Conservation (phyloP, 2,797 vertebrate species). For the Melopsittacus undulatus region DNA sequence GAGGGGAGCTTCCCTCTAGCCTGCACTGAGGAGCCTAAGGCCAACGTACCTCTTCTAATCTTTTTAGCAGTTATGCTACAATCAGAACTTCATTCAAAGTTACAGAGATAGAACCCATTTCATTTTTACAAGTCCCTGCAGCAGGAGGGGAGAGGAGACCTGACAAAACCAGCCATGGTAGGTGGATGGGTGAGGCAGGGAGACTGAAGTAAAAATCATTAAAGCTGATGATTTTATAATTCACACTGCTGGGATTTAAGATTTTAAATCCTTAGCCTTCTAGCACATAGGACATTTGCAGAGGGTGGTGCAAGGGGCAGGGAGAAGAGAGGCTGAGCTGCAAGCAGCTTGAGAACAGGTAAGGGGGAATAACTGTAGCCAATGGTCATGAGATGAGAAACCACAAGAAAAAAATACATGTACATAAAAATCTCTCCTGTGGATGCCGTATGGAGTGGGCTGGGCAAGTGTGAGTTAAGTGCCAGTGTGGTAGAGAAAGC, state of each 20-base stretch:
- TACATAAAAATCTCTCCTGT: neutral
- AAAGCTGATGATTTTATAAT: neutral
- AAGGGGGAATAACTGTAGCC: neutral
- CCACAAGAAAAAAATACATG: neutral
- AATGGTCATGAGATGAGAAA: neutral
- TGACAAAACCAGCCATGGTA: neutral
- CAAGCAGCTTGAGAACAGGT: neutral
- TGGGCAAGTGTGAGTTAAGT: neutral
- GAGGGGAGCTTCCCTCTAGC: neutral
- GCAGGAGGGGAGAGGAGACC: neutral
- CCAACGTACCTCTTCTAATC: neutral
- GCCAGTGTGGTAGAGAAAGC: neutral
- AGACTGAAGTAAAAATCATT: neutral
- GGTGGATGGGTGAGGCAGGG: neutral
- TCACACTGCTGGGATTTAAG: neutral
- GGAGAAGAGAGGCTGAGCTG: neutral
- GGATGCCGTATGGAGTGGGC: neutral
- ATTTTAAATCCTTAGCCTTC: neutral
- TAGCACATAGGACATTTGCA: neutral
- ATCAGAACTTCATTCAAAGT: neutral
- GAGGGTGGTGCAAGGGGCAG: neutral
- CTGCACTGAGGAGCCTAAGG: neutral
- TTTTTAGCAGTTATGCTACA: neutral
- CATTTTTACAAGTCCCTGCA: neutral
- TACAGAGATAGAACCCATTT: neutral